Base-by-base conservation (phyloP, 2,797 vertebrate species). In the Denticeps clupeoides region DNA sequence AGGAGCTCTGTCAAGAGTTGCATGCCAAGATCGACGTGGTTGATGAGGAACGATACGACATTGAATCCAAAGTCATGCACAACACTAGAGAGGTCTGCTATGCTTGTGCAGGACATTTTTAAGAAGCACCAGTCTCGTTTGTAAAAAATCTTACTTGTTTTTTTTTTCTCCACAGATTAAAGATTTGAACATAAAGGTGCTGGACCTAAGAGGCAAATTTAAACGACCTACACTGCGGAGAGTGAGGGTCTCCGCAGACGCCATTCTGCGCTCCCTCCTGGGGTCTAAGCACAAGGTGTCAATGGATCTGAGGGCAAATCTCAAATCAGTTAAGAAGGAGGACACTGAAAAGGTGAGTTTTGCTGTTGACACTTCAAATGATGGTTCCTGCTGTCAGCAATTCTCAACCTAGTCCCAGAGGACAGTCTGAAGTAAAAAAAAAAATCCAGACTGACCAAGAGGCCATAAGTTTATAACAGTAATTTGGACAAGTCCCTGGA, bases 231-330 rank as follows among this genome's bases (percentile, higher is more conserved):
- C 78, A 0, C 75, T 98, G 59, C 82, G 93, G 1, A 74, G 93
- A 11, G 93, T 97, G 4, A 82, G 93, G 0, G 91, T 98, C 24
- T 97, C 91, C 0, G 94, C 94, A 0, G 94, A 99, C 0, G 93
- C 94, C 68, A 98, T 97, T 83, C 80, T 98, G 53, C 76, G 93
- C 46, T 96, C 94, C 6, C 77, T 98, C 5, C 79, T 98, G 74
- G 94, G 93, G 51, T 98, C 93, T 57, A 97, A 97, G 65, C 94
- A 99, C 78, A 99, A 98, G 60, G 93, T 97, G 31, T 98, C 93
- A 41, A 78, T 99, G 91, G 93, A 97, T 13, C 81, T 99, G 24
- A 65, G 93, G 47, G 93, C 92, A 21, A 99, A 97, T 71, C 86
- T 99, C 27, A 99, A 97, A 64, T 99, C 94, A 1, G 90, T 97